A percentile compares a stretch with the other conserved stretches of the same genome.
Conservation (phyloP, 2,113 vertebrate species). For the Passerina amoena region DNA sequence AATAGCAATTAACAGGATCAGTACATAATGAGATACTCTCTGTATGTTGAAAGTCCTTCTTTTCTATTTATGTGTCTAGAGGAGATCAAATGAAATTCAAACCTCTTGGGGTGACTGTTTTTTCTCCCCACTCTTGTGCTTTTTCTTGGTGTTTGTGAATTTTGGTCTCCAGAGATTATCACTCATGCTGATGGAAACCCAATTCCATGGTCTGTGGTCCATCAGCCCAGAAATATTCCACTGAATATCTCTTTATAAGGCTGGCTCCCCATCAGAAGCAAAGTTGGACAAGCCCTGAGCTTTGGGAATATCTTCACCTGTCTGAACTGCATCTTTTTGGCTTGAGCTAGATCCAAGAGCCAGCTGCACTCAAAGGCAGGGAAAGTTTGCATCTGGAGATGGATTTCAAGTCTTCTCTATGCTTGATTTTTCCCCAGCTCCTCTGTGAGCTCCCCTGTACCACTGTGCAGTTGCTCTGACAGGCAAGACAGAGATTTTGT, state of each 20-base stretch:
- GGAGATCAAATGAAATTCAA: background rate
- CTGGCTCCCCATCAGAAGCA: background rate
- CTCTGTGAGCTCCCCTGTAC: background rate
- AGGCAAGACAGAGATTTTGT: slow-evolving; percentile 49
- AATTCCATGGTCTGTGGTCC: background rate
- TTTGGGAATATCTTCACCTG: background rate
- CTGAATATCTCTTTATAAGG: background rate
- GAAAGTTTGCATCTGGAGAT: background rate
- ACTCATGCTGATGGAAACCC: background rate
- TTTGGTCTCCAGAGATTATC: background rate
- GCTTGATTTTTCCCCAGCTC: background rate
- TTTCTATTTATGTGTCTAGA: background rate
- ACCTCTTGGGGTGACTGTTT: background rate
- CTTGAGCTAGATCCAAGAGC: background rate
- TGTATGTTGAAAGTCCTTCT: background rate
- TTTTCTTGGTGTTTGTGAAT: background rate
- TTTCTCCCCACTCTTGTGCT: background rate
- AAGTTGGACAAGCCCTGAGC: background rate
- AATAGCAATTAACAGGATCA: slow-evolving; percentile 15
- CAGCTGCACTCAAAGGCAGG: background rate
- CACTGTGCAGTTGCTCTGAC: slow-evolving; percentile 10
- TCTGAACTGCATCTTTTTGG: background rate
- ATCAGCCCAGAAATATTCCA: background rate
- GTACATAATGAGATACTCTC: background rate
- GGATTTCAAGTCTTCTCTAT: background rate